Conservation (phyloP, 1,140 invertebrate genomes). For the Pseudomyrmex sp. region DNA sequence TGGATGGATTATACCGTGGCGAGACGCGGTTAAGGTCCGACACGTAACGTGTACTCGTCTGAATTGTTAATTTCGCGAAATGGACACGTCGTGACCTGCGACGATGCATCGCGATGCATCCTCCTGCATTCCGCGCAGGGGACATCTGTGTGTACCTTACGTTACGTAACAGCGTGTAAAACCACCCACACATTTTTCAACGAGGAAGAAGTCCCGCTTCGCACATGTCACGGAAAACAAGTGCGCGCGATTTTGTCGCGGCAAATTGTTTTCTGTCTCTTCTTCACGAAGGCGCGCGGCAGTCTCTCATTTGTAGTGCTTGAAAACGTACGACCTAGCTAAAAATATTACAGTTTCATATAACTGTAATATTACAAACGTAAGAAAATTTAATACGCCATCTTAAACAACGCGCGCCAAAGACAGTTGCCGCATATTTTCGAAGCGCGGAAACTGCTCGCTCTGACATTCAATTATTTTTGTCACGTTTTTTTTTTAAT, state of each 20-base stretch:
- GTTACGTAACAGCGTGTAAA: neutral
- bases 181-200: conserved; percentile 30
- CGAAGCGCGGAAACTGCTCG: too few relatives aligned
- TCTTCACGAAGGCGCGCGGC: neutral
- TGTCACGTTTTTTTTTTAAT: too few relatives aligned
- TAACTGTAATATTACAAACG: too few relatives aligned
- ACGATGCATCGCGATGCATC: neutral
- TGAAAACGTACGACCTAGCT: conserved; percentile 1
- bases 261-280: neutral
- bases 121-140: neutral
- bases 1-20: conserved; percentile 70
- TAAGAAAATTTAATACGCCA: too few relatives aligned
- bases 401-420: too few relatives aligned
- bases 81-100: too few relatives aligned
- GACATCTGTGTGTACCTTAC: conserved; percentile 4
- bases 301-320: conserved; percentile 1
- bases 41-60: conserved; percentile 11
- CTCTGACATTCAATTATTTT: too few relatives aligned
- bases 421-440: too few relatives aligned
- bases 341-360: conserved; percentile 24
- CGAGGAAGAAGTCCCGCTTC: neutral
- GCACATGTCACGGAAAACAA: conserved; percentile 18
- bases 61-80: conserved; percentile 63
- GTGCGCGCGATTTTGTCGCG: conserved; percentile 12
- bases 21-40: neutral